Evolutionary conservation across 2,797 vertebrate species (phyloP), one percentile per base, ranked within the genome.

Genomic region (Lemur catta): DNA sequence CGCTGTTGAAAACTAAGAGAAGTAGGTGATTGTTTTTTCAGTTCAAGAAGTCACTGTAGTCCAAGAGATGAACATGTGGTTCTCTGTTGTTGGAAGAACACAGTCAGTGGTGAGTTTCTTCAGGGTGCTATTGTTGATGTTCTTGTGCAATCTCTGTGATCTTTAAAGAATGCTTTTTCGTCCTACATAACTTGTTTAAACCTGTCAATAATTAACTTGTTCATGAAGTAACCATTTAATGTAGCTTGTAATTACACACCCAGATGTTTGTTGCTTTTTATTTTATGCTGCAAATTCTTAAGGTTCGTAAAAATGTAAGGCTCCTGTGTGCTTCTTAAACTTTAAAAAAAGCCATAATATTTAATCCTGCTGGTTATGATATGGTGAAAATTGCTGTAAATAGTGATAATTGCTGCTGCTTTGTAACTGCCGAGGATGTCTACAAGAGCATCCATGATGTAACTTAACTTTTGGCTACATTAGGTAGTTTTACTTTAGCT

Each of bases 81-180:
- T 99, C 99, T 99, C 99, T 95, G 99, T 99, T 97, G 99, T 99
- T 97, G 99, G 99, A 98, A 99, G 98, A 98, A 99, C 96, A 97
- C 99, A 99, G 96, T 97, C 99, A 97, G 82, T 97, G 99, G 99
- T 99, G 99, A 99, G 99, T 98, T 94, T 79, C 89, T 94, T 93
- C 78, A 96, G 98, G 98, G 90, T 96, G 97, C 93, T 97, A 84
- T 96, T 86, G 90, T 88, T 89, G 84, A 61, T 95, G 88, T 94
- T 93, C 97, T 98, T 84, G 79, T 94, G 94, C 97, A 61, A 59
- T n/a, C 94, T 97, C 98, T 96, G 92, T 20, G 82, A 92, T 97
- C 94, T 96, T 89, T 59, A 69, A 52, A 57, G 90, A 98, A 59
- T 96, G 97, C 75, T 93, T 90, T 86, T 80, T 78, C 90, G 72